These are phyloP conservation scores for Callionymus lyra DNA, from an alignment of 2,113 vertebrate genomes.

Conservation along the genomic window DNA sequence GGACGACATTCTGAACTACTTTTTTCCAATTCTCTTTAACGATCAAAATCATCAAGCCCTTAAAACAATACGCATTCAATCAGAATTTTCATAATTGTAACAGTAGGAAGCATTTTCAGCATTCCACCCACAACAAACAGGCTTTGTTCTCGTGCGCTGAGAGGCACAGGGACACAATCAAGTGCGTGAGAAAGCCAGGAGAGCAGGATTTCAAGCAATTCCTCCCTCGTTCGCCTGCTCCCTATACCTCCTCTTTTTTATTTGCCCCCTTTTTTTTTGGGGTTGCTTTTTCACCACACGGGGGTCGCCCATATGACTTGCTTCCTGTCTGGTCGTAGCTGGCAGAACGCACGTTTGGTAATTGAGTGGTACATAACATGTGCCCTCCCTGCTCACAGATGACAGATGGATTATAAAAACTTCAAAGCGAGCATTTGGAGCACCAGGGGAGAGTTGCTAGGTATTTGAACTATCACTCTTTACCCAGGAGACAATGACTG, in stretches of 20 bases:
- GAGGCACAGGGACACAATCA: conserved; percentile 69
- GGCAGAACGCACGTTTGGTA: conserved; percentile 52
- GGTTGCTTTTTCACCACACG: conserved; percentile 58
- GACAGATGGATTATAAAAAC: conserved; percentile 99
- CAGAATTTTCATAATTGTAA: conserved; percentile 67
- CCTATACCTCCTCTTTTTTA: conserved; percentile 9
- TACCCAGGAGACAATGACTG: conserved; percentile 98
- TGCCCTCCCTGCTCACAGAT: conserved; percentile 96
- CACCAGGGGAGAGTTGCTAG: conserved; percentile 96
- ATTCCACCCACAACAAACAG: conserved; percentile 78
- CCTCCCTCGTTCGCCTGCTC: conserved; percentile 39
- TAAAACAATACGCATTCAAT: conserved; percentile 71
- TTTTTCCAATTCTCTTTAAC: too few relatives aligned
- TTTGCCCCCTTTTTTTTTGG: neutral
- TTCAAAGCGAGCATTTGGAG: conserved; percentile 95
- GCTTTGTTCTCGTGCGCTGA: conserved; percentile 73
- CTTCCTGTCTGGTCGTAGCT: conserved; percentile 54
- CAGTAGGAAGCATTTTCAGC: conserved; percentile 68
- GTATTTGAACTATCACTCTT: conserved; percentile 98
- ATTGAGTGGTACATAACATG: conserved; percentile 97
- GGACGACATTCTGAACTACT: conserved; percentile 39
- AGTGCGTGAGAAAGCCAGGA: conserved; percentile 78
- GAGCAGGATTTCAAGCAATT: conserved; percentile 83
- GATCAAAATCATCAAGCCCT: conserved; percentile 41
- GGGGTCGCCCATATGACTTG: conserved; percentile 84